Percentiles rank a stretch among this genome's conserved stretches.
Conservation (phyloP, 2,888 invertebrate species). For the Dyspetes luteomarginatus region DNA sequence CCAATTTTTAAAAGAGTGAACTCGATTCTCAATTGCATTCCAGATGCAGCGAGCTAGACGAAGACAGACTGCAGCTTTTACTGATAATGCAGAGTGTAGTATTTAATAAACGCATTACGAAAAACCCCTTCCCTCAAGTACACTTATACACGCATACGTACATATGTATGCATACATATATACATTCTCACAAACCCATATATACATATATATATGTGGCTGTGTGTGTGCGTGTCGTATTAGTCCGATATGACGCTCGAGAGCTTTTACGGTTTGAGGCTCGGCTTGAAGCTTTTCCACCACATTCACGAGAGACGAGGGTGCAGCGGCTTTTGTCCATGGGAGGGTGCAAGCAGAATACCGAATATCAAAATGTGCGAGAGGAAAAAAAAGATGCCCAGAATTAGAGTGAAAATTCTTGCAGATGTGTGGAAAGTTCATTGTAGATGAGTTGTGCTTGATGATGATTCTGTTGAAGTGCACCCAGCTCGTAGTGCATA, state of each 20-base stretch:
- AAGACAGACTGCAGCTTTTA: not conserved
- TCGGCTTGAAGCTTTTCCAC: slow-evolving; percentile 74
- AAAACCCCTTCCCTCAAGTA: slow-evolving; percentile 22
- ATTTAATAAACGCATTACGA: slow-evolving; percentile 33
- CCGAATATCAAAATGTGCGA: slow-evolving; percentile 17
- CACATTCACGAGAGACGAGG: slow-evolving; percentile 28
- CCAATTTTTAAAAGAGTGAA: not conserved
- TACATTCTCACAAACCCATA: no score
- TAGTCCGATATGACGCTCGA: slow-evolving; percentile 27
- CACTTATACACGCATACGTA: not conserved
- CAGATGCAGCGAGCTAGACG: not conserved
- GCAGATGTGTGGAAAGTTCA: slow-evolving; percentile 1
- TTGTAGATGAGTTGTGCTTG: not conserved
- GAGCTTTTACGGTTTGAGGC: slow-evolving; percentile 75
- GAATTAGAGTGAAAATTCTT: slow-evolving; percentile 13
- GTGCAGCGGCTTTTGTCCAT: slow-evolving; percentile 61
- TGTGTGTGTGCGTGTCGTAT: not conserved
- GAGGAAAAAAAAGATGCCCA: slow-evolving; percentile 3
- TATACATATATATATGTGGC: no score
- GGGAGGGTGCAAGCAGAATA: slow-evolving; percentile 28
- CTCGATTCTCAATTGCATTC: not conserved
- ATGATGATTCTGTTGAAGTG: slow-evolving; percentile 28
- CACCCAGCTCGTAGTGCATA: slow-evolving; percentile 1
- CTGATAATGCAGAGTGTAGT: not conserved
- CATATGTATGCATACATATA: no score